These are phyloP conservation scores for Drosophila yakuba DNA, from an alignment of 1,140 invertebrate species.

Conservation along the genomic window DNA sequence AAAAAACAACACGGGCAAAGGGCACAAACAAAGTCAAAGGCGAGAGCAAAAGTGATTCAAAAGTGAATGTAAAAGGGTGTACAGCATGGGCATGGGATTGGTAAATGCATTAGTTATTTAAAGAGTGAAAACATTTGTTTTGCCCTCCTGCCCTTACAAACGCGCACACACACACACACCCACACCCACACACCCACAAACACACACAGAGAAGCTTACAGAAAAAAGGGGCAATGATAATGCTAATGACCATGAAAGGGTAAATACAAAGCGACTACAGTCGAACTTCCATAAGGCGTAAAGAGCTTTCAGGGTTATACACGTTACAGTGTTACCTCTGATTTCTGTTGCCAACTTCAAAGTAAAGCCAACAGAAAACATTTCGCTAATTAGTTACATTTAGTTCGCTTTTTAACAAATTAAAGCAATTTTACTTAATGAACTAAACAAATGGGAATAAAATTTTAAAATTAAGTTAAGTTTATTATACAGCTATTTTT, in stretches of 20 bases:
- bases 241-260: conserved; percentile 22
- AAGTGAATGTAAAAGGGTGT: background rate
- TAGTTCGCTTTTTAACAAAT: too few relatives aligned
- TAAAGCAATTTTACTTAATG: too few relatives aligned
- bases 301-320: background rate
- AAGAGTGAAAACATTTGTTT: conserved; percentile 62
- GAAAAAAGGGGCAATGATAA: conserved; percentile 11
- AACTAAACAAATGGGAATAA: background rate
- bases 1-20: conserved; percentile 39
- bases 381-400: too few relatives aligned
- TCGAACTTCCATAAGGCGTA: background rate
- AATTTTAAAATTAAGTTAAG: background rate
- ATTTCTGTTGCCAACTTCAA: background rate
- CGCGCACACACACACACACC: background rate
- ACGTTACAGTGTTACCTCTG: background rate
- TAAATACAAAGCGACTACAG: conserved; percentile 11
- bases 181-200: background rate
- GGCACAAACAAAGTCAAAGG: conserved; percentile 1
- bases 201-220: too few relatives aligned
- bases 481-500: too few relatives aligned
- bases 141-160: conserved; percentile 35
- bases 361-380: background rate
- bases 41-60: conserved; percentile 3
- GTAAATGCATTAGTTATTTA: conserved; percentile 78
- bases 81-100: conserved; percentile 12